Evolutionary conservation across 2,113 vertebrate species (phyloP).

Genomic region (Drymodes brunneopygia): DNA sequence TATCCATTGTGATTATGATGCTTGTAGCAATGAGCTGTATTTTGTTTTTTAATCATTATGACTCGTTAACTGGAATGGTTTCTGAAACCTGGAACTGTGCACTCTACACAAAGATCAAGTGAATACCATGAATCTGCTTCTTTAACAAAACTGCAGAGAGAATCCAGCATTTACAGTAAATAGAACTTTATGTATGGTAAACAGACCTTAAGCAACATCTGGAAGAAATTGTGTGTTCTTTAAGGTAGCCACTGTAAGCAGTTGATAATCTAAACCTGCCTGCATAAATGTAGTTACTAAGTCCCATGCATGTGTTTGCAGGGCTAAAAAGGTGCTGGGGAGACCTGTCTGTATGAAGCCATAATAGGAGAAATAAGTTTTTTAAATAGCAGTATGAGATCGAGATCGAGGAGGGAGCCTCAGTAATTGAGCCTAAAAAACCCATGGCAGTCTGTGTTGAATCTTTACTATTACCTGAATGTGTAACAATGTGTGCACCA

Average conservation of each 20-base stretch:
- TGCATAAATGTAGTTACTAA: background rate
- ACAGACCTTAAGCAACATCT: constrained; percentile 19
- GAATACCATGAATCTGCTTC: background rate
- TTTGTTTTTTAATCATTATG: constrained; percentile 29
- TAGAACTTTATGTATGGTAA: background rate
- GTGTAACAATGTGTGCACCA: background rate
- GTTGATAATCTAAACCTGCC: background rate
- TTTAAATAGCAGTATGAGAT: background rate
- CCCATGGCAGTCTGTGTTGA: background rate
- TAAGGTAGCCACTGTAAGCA: background rate
- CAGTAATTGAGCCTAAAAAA: background rate
- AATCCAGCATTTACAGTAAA: background rate
- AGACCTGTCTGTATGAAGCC: background rate
- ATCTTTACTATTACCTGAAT: background rate
- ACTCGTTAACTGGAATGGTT: constrained; percentile 28
- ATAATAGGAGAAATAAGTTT: background rate
- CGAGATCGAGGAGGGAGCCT: background rate
- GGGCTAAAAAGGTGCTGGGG: background rate
- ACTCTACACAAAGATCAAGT: background rate
- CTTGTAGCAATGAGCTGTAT: background rate
- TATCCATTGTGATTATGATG: background rate
- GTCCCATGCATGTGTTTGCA: background rate
- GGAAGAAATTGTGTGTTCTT: background rate
- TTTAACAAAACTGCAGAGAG: background rate
- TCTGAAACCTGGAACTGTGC: constrained; percentile 2